These are phyloP conservation scores for Lacerta viridis DNA, from an alignment of 2,797 vertebrate genomes.

Conservation along the genomic window DNA sequence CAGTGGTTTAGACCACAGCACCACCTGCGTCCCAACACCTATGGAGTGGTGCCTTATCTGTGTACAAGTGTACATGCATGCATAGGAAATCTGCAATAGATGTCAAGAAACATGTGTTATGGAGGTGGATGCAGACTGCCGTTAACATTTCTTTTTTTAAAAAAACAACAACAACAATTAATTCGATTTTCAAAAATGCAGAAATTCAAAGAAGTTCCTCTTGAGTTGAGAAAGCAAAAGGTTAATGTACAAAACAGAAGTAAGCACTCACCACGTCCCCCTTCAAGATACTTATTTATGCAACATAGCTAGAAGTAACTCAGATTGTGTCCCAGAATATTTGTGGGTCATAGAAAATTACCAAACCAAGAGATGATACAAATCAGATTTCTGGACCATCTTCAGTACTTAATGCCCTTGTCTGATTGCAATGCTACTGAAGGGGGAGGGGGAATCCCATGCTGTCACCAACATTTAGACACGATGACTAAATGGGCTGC, in stretches of 20 bases:
- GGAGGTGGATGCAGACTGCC: background rate
- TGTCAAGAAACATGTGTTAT: background rate
- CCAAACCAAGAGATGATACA: background rate
- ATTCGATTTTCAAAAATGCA: too few relatives aligned
- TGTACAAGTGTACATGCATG: background rate
- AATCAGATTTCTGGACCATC: background rate
- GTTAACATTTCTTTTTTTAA: background rate
- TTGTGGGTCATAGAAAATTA: background rate
- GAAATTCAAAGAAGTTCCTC: too few relatives aligned
- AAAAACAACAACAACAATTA: too few relatives aligned
- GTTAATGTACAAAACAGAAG: too few relatives aligned
- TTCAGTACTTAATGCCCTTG: background rate
- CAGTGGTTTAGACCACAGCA: too few relatives aligned
- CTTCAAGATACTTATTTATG: background rate
- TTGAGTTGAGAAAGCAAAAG: too few relatives aligned
- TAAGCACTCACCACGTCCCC: too few relatives aligned
- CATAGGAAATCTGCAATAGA: too few relatives aligned
- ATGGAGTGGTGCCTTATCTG: background rate
- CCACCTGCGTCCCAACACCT: background rate
- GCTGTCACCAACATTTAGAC: background rate
- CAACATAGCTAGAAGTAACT: background rate
- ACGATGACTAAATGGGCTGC: slow-evolving; percentile 17
- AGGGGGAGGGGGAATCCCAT: background rate
- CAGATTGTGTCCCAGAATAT: background rate
- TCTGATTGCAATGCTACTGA: background rate